Base-by-base conservation (phyloP, 2,888 invertebrate species). In the Philereme transversata region DNA sequence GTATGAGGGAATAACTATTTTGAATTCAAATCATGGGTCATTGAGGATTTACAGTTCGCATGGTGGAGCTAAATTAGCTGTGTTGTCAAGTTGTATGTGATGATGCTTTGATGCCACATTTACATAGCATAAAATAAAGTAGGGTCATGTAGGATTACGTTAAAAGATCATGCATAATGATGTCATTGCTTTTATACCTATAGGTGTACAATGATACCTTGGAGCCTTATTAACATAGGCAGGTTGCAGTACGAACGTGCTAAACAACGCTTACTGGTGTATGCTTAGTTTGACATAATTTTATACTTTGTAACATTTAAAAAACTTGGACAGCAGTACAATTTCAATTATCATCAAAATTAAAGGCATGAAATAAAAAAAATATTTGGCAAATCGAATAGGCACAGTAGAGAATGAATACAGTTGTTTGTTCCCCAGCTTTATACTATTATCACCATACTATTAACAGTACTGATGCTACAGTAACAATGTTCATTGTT, bases 21-120 rank as follows among this genome's bases (percentile, higher is more conserved):
- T 69, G 61, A 71, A 86, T 85, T 84, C 83, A 73, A 73, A 68
- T 67, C 82, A 77, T 76, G 82, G 72, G 46, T 69, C 60, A 35
- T 56, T 63, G 55, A 74, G 71, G 73, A 77, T 76, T 77, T 79
- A 76, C 64, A 70, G 69, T 65, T 71, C 57, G 65, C 67, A 68
- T 68, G 62, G 57, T 61, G 69, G 56, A 57, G 72, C 72, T 71
- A 72, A 82, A 80, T 80, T 40, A 40, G 40, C 40, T 40, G 6
- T 5, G 6, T 8, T 40, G 40, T 40, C 22, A 22, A 40, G 7
- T 7, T 38, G 36, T 38, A 4, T 38, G 36, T 38, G 36, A 6
- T 22, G 3, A 4, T 5, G 5, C 1, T 36, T 38, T 40, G 40
- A 7, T 40, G 43, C 10, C 5, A 9, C 43, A 43, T 43, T 43